Base-by-base conservation (phyloP, 2,797 vertebrate genomes). In the Synanceia verrucosa region DNA sequence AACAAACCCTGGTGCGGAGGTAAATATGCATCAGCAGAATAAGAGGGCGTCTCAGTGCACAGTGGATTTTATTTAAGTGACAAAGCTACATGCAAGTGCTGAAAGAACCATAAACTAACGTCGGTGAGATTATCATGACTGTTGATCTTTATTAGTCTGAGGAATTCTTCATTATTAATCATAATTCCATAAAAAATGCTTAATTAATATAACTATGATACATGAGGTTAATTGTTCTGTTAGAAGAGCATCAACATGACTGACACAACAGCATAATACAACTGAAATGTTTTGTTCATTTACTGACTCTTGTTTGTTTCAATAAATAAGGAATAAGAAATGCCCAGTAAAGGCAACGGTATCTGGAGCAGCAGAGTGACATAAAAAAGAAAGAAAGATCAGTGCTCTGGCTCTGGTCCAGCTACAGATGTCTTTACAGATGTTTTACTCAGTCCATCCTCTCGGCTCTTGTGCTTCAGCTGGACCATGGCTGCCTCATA, bases 311-410 rank as follows among this genome's bases (percentile, higher is more conserved):
- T 36, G 14, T 65, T 56, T 28, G 14, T 63, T 59, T 68, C 28
- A 75, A 83, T 84, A 85, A 85, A 89, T 86, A 82, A 21, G 1
- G 7, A 31, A 36, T 13, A 60, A 10, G 12, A 39, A 26, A 39
- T 13, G 5, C n/a, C 9, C 37, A 39, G 6, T 50, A 16, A 41
- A 29, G 23, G 18, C n/a, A 50, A 62, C 28, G 23, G 19, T 48
- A 23, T 53, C 8, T 34, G 62, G 6, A 37, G 1, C 9, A 51
- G 34, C 8, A 26, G 18, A 70, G 8, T 19, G 6, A 21, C 52
- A n/a, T n/a, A n/a, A n/a, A n/a, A n/a, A n/a, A n/a, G 18, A 19
- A 59, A 41, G 4, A 69, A 14, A 58, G 41, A 47, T 3, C 58
- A 6, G 9, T 74, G n/a, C 36, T 18, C 6, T 4, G 41, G 74